These are phyloP conservation scores for Unio pictorum DNA, from an alignment of 2,888 invertebrate species.

Conservation along the genomic window DNA sequence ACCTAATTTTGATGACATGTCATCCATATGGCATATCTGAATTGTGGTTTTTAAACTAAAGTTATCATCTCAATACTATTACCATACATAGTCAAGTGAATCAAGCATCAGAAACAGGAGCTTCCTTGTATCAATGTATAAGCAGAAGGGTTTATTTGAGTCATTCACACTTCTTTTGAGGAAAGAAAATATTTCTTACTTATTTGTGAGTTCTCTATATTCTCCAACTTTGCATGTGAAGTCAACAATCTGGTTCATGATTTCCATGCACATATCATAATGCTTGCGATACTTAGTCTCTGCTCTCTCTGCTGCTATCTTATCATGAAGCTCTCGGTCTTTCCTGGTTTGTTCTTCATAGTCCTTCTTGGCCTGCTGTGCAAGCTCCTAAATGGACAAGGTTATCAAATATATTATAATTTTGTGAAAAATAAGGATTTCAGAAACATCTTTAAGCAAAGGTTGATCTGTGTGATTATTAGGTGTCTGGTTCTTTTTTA, in stretches of 20 bases:
- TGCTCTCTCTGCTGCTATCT: conserved; percentile 66
- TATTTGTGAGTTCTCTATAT: conserved; percentile 69
- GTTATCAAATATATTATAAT: neutral
- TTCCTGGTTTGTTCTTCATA: conserved; percentile 65
- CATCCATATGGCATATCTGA: too few species aligned
- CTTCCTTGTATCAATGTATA: neutral
- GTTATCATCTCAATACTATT: too few species aligned
- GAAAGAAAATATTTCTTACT: conserved; percentile 46
- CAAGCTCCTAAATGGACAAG: conserved; percentile 59
- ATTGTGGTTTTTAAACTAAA: too few species aligned
- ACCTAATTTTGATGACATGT: too few species aligned
- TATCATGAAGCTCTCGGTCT: conserved; percentile 67
- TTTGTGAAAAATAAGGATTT: neutral
- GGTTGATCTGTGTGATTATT: too few species aligned
- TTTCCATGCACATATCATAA: conserved; percentile 63
- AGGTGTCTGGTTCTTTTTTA: too few species aligned
- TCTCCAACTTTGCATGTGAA: conserved; percentile 68
- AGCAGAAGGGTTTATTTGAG: neutral
- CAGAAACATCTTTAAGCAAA: neutral
- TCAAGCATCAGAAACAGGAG: too few species aligned
- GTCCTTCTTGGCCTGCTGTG: conserved; percentile 63
- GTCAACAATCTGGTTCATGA: conserved; percentile 65
- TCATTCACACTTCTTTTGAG: too few species aligned
- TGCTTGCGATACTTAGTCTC: conserved; percentile 65
- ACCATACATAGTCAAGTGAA: too few species aligned